Percentiles rank a stretch among this genome's conserved stretches.
phyloP scores from a whole-genome alignment of 2,888 invertebrate genomes.

The Dolichopus griseipennis region DNA sequence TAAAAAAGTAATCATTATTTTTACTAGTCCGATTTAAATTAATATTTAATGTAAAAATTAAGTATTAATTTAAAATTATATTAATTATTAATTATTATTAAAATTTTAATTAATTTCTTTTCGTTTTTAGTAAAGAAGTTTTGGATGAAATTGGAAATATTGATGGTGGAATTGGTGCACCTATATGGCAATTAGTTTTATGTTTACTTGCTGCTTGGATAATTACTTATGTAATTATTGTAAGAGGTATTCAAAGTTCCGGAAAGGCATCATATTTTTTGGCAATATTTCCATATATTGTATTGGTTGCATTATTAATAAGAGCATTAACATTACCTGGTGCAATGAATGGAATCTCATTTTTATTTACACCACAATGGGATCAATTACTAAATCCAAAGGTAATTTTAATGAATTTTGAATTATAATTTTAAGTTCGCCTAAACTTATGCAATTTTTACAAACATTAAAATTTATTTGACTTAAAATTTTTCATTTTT shows the following conservation, averaged over 20 bases:
- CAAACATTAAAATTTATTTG: too few species aligned
- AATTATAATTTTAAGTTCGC: background rate
- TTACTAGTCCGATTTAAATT: too few species aligned
- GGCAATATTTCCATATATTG: constrained; percentile 61
- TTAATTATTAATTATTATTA: constrained; percentile 7
- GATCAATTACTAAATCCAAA: constrained; percentile 51
- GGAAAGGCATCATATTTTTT: constrained; percentile 67
- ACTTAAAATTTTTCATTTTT: too few species aligned
- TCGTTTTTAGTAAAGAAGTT: constrained; percentile 44
- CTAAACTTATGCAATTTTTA: background rate
- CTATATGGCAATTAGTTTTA: constrained; percentile 48
- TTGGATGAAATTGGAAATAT: constrained; percentile 46
- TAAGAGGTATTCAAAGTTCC: constrained; percentile 53
- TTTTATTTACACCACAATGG: constrained; percentile 59
- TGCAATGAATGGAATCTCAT: constrained; percentile 52
- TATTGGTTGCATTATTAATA: constrained; percentile 56
- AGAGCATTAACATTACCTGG: constrained; percentile 53
- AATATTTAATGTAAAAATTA: too few species aligned
- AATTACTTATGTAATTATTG: constrained; percentile 46
- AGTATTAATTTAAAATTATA: too few species aligned
- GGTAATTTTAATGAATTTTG: constrained; percentile 29
- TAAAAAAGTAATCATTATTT: too few species aligned
- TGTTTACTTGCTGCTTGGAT: constrained; percentile 49
- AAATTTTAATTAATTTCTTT: background rate
- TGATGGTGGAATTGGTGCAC: constrained; percentile 48